Conservation (phyloP, 2,797 vertebrate species). For the Setipinna tenuifilis region DNA sequence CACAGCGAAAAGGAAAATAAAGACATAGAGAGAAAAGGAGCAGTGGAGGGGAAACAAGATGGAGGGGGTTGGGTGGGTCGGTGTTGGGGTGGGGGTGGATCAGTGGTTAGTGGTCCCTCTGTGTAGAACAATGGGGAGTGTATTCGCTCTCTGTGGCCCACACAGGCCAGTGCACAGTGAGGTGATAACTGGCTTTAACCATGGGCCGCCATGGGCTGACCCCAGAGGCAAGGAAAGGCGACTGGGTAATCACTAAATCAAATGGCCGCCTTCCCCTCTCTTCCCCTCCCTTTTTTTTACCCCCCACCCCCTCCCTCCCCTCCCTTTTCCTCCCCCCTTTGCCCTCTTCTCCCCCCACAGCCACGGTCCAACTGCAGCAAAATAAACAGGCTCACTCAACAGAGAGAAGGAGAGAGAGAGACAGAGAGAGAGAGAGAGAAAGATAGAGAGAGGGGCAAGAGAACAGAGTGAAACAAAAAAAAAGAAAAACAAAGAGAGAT, state of each 20-base stretch:
- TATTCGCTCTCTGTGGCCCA: conserved; percentile 54
- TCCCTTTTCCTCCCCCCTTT: too few relatives aligned
- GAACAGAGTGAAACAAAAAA: conserved; percentile 32
- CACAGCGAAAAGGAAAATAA: background rate
- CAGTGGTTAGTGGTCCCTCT: conserved; percentile 44
- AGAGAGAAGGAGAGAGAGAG: background rate
- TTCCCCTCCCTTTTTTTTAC: background rate
- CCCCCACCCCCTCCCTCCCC: too few relatives aligned
- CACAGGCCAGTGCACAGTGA: conserved; percentile 50
- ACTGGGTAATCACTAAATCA: conserved; percentile 79
- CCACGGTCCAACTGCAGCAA: conserved; percentile 69
- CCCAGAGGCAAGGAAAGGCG: conserved; percentile 66
- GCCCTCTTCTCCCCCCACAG: conserved; percentile 57
- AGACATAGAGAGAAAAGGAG: conserved; percentile 45
- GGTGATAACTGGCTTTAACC: conserved; percentile 40
- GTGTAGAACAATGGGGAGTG: conserved; percentile 65
- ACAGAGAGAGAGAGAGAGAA: background rate
- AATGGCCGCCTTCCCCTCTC: conserved; percentile 64
- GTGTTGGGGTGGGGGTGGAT: background rate
- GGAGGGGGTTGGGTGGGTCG: conserved; percentile 46
- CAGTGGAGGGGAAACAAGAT: conserved; percentile 65
- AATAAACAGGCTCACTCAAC: conserved; percentile 75
- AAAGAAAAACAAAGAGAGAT: background rate
- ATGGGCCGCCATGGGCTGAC: conserved; percentile 44
- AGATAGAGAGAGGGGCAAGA: conserved; percentile 17